phyloP scores from a whole-genome alignment of 2,888 invertebrate species.

The Agrotis segetum region DNA sequence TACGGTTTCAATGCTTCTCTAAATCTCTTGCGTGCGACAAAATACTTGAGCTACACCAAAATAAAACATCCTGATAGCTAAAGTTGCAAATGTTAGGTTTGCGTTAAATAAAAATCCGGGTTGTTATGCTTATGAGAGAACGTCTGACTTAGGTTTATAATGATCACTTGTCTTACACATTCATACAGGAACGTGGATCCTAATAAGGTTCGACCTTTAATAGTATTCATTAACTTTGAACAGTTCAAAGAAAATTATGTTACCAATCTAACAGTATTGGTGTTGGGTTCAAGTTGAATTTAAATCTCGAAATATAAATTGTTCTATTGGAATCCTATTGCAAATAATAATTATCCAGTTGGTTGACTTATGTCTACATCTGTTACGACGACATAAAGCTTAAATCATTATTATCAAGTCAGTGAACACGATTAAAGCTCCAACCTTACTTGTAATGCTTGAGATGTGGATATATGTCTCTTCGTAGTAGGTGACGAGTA shows the following conservation, averaged over 20 bases:
- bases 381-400: background rate
- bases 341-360: background rate
- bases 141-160: background rate
- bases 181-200: slow-evolving; percentile 6
- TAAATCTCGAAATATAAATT: background rate
- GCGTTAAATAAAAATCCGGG: slow-evolving; percentile 13
- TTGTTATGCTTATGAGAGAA: slow-evolving; percentile 28
- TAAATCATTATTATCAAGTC: background rate
- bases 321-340: background rate
- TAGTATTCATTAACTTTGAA: background rate
- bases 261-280: background rate
- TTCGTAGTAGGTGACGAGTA: slow-evolving; percentile 9
- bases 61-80: slow-evolving; percentile 84
- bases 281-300: background rate
- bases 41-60: slow-evolving; percentile 95
- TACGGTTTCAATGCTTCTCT: slow-evolving; percentile 98
- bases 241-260: background rate
- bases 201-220: slow-evolving; percentile 9
- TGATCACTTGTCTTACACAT: slow-evolving; percentile 1
- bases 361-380: no score
- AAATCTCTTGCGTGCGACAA: slow-evolving; percentile 97
- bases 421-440: background rate
- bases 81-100: slow-evolving; percentile 53
- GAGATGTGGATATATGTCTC: slow-evolving; percentile 19
- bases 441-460: slow-evolving; percentile 13